Evolutionary conservation across 2,797 vertebrate genomes (phyloP).

Genomic region (Danio tinwini): DNA sequence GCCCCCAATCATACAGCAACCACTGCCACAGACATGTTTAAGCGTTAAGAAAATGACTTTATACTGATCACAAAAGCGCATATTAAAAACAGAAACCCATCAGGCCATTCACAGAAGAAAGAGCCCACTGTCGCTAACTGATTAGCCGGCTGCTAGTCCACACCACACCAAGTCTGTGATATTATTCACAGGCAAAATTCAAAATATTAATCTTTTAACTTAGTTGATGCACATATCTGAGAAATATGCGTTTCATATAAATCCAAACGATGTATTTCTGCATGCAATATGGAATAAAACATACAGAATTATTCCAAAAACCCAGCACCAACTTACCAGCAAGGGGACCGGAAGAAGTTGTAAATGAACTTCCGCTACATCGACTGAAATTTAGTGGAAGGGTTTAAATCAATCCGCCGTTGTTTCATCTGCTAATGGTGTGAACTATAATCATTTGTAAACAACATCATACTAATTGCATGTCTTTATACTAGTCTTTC

Average conservation of each 20-base stretch:
- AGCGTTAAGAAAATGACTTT: neutral
- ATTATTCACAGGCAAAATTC: neutral
- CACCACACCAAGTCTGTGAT: neutral
- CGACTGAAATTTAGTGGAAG: constrained; percentile 55
- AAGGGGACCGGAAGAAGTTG: constrained; percentile 68
- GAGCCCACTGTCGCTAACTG: constrained; percentile 37
- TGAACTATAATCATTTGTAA: neutral
- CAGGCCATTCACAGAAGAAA: constrained; percentile 34
- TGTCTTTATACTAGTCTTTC: neutral
- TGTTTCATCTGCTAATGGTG: neutral
- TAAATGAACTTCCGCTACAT: constrained; percentile 62
- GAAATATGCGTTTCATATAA: neutral
- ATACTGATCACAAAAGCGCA: neutral
- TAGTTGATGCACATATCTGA: neutral
- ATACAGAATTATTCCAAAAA: neutral
- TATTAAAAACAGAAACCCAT: neutral
- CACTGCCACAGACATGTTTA: neutral
- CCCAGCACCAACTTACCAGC: constrained; percentile 64
- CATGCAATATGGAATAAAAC: neutral
- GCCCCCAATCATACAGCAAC: neutral
- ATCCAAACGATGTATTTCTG: neutral
- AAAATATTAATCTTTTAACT: neutral
- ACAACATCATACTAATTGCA: neutral
- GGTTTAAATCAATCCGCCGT: constrained; percentile 64
- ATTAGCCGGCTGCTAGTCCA: constrained; percentile 38